These are phyloP conservation scores for Gari tellinella DNA, from an alignment of 2,888 invertebrate genomes.

Conservation along the genomic window DNA sequence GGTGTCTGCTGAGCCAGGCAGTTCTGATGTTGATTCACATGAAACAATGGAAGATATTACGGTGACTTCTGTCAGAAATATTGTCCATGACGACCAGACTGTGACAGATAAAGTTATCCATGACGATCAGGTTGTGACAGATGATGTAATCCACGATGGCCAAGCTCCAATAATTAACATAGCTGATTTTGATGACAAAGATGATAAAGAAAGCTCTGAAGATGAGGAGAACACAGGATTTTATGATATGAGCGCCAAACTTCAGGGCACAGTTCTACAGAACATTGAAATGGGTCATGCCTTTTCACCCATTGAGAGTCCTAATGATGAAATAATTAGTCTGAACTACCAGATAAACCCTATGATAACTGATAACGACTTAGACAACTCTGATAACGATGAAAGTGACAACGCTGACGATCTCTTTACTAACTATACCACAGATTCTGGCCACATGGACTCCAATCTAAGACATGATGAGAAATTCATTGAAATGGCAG, in stretches of 20 bases:
- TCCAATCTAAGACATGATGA: background rate
- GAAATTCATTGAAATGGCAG: slow-evolving; percentile 27
- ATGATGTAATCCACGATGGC: no score
- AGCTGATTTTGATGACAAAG: no score
- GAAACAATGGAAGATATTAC: no score
- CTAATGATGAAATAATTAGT: slow-evolving; percentile 43
- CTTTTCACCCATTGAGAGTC: slow-evolving; percentile 57
- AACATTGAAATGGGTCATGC: slow-evolving; percentile 53
- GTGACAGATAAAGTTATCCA: no score
- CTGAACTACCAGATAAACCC: slow-evolving; percentile 49
- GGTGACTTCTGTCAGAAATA: no score
- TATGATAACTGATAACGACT: slow-evolving; percentile 37
- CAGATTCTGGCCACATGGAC: background rate
- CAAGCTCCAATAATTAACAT: no score
- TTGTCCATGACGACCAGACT: no score
- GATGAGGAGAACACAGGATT: slow-evolving; percentile 24
- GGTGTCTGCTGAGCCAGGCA: slow-evolving; percentile 18
- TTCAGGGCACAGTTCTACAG: slow-evolving; percentile 52
- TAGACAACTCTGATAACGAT: slow-evolving; percentile 13
- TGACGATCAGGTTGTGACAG: no score
- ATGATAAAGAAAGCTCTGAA: slow-evolving; percentile 14
- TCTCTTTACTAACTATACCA: background rate
- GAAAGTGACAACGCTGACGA: background rate
- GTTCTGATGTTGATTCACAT: background rate
- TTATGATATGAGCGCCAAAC: slow-evolving; percentile 43